Evolutionary conservation across 2,888 invertebrate species (phyloP).

Genomic region (Acrobasis suavella): DNA sequence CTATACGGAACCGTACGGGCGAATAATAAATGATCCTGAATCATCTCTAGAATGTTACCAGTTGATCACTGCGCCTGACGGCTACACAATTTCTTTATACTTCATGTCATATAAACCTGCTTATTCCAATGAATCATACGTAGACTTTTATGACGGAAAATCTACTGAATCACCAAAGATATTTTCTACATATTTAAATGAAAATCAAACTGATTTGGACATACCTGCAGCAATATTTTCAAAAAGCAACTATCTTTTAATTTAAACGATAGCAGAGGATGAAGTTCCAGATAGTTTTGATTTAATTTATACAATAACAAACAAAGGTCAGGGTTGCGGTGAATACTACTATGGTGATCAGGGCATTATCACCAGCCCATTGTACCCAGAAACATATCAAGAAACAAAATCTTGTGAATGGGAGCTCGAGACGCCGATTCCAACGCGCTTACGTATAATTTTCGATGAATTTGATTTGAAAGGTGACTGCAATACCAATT

Average conservation of each 20-base stretch:
- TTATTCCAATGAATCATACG: not conserved
- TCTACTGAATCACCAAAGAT: not conserved
- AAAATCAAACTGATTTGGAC: not conserved
- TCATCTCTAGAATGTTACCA: no score
- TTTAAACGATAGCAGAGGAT: not conserved
- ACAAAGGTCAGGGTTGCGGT: not conserved
- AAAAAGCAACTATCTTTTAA: not conserved
- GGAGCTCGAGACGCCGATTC: not conserved
- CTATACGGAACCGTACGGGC: not conserved
- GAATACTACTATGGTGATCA: not conserved
- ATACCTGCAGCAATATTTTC: not conserved
- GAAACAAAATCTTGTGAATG: not conserved
- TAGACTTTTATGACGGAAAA: not conserved
- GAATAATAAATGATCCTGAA: not conserved
- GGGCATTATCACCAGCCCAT: not conserved
- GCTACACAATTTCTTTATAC: not conserved
- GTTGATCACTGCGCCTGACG: no score
- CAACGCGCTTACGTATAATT: not conserved
- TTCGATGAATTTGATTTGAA: not conserved
- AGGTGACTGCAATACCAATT: not conserved
- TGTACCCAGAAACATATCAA: not conserved
- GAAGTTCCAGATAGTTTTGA: not conserved
- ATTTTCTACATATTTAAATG: not conserved
- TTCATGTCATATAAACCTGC: not conserved
- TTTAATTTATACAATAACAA: not conserved